Percentiles rank a stretch among this genome's conserved stretches.
Evolutionary conservation across 30 jellyfish, hydroid and myxozoan species (phyloP).

Genomic region (Aurelia aurita): DNA sequence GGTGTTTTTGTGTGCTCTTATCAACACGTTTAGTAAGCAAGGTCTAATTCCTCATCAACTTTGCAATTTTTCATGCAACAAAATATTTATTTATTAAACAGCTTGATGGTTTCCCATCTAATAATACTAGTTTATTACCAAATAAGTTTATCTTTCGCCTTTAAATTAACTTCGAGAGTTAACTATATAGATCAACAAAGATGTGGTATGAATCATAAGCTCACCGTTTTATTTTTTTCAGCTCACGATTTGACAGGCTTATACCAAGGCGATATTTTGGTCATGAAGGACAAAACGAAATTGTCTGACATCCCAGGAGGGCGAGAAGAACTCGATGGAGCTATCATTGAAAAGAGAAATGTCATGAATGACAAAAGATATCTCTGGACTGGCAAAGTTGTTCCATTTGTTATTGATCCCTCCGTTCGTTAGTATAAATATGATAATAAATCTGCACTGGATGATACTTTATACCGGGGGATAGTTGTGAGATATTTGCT

Average conservation of each 20-base stretch:
- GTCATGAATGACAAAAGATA: constrained; percentile 18
- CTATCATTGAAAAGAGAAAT: constrained; percentile 42
- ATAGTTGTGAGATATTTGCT: neutral
- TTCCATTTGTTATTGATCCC: constrained; percentile 23
- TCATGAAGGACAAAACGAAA: constrained; percentile 9
- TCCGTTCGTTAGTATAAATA: constrained; percentile 15
- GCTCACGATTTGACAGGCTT: constrained; percentile 49
- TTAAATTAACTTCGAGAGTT: neutral
- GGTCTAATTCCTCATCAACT: too few species aligned
- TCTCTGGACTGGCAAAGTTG: constrained; percentile 49
- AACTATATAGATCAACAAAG: neutral
- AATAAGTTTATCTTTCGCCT: too few species aligned
- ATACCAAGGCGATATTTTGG: constrained; percentile 49
- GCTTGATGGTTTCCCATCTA: too few species aligned
- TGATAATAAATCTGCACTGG: too few species aligned
- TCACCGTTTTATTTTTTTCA: neutral
- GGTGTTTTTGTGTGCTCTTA: too few species aligned
- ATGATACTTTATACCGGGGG: neutral
- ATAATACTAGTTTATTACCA: too few species aligned
- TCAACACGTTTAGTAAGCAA: too few species aligned
- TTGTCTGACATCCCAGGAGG: constrained; percentile 32
- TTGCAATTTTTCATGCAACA: too few species aligned
- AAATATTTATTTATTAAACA: too few species aligned
- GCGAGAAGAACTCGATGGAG: neutral
- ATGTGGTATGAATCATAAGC: neutral